Evolutionary conservation across 2,113 vertebrate species (phyloP).

Genomic region (Chunga burmeisteri): DNA sequence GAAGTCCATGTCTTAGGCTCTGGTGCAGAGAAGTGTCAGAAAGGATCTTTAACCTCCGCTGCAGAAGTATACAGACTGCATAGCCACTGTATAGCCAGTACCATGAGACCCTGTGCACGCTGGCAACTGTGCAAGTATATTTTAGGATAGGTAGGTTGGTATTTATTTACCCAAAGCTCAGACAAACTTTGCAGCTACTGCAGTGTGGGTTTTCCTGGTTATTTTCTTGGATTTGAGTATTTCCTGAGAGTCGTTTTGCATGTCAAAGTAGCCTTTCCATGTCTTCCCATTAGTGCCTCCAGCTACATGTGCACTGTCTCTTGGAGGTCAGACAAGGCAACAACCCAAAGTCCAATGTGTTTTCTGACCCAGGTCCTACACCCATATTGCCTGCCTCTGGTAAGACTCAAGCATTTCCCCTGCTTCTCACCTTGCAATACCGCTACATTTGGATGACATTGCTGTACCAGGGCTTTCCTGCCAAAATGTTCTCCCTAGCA

Average conservation of each 20-base stretch:
- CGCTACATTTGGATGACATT: not conserved
- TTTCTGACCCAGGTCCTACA: not conserved
- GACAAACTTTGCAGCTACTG: not conserved
- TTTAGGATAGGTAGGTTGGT: not conserved
- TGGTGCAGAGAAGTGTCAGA: not conserved
- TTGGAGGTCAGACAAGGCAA: not conserved
- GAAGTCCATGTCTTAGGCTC: not conserved
- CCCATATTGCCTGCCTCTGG: rapidly evolving
- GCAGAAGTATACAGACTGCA: not conserved
- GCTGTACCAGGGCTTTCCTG: not conserved
- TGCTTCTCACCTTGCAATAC: not conserved
- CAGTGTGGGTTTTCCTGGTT: not conserved
- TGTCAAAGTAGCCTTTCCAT: not conserved
- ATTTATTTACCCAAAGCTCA: not conserved
- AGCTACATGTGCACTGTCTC: not conserved
- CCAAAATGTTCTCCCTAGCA: not conserved
- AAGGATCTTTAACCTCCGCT: not conserved
- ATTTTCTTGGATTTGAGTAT: not conserved
- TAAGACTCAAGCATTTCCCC: not conserved
- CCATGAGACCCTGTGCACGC: rapidly evolving
- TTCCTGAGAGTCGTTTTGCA: not conserved
- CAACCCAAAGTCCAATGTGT: not conserved
- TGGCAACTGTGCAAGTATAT: not conserved
- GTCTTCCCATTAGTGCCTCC: not conserved
- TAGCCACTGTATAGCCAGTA: not conserved